phyloP scores from a whole-genome alignment of 1,140 invertebrate species.

The Penaeus vannamei region DNA sequence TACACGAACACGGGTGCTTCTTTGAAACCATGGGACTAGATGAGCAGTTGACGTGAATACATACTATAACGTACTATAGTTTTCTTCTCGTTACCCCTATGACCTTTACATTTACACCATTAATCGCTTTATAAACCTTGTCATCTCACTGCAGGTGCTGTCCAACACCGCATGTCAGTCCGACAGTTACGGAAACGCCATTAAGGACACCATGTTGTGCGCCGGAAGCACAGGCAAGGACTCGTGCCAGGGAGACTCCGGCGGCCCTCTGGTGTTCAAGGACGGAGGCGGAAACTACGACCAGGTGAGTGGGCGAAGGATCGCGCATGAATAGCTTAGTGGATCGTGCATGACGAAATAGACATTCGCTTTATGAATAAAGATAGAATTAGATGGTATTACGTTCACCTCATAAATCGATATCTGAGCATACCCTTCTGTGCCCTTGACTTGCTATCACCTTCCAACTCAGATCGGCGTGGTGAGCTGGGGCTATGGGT shows the following conservation, averaged over 20 bases:
- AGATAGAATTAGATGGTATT: no score
- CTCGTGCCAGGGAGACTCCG: conserved; percentile 54
- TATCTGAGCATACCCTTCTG: no score
- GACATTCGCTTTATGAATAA: no score
- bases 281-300: conserved; percentile 38
- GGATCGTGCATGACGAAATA: no score
- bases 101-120: background rate
- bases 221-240: conserved; percentile 33
- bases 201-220: conserved; percentile 38
- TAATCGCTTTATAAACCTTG: background rate
- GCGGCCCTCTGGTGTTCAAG: conserved; percentile 49
- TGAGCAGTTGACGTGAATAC: background rate
- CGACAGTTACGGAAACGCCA: background rate
- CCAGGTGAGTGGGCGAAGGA: conserved; percentile 6
- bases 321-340: no score
- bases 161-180: conserved; percentile 47
- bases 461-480: no score
- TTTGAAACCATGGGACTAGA: background rate
- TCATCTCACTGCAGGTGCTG: conserved; percentile 17
- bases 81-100: no score
- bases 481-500: background rate
- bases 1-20: background rate
- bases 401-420: no score
- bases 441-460: no score
- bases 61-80: no score